phyloP scores from a whole-genome alignment of 2,888 invertebrate genomes.

The Hesperia comma region DNA sequence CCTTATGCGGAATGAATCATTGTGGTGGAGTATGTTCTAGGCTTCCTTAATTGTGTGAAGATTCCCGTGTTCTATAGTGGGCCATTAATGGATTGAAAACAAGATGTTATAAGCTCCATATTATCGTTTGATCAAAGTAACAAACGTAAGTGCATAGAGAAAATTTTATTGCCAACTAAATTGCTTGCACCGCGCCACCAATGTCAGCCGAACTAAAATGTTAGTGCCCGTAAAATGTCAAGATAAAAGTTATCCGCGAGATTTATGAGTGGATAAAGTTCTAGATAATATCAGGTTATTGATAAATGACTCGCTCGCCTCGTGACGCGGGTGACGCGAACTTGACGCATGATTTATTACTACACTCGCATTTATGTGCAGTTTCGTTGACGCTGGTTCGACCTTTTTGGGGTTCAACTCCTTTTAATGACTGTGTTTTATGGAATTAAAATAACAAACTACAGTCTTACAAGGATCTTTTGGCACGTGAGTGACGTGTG shows the following conservation, averaged over 20 bases:
- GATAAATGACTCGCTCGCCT: constrained; percentile 15
- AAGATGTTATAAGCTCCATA: no score
- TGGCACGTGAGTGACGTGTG: no score
- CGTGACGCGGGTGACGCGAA: constrained; percentile 11
- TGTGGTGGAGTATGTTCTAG: no score
- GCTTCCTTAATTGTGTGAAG: no score
- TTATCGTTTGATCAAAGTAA: no score
- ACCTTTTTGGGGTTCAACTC: neutral
- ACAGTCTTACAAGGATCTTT: no score
- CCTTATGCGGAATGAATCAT: no score
- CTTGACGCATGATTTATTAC: constrained; percentile 25
- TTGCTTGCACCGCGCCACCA: neutral
- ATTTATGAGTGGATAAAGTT: constrained; percentile 15
- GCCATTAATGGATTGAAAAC: no score
- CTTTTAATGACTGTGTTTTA: no score
- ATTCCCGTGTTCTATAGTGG: no score
- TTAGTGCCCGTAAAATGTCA: constrained; percentile 6
- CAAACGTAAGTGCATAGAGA: no score
- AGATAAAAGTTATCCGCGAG: constrained; percentile 10
- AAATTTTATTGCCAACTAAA: neutral
- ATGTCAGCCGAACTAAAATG: neutral
- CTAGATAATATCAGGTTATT: constrained; percentile 13
- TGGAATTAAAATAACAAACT: no score
- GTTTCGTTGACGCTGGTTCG: neutral
- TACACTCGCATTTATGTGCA: constrained; percentile 15